Evolutionary conservation across 2,797 vertebrate species (phyloP).

Genomic region (Lepus townsendii): DNA sequence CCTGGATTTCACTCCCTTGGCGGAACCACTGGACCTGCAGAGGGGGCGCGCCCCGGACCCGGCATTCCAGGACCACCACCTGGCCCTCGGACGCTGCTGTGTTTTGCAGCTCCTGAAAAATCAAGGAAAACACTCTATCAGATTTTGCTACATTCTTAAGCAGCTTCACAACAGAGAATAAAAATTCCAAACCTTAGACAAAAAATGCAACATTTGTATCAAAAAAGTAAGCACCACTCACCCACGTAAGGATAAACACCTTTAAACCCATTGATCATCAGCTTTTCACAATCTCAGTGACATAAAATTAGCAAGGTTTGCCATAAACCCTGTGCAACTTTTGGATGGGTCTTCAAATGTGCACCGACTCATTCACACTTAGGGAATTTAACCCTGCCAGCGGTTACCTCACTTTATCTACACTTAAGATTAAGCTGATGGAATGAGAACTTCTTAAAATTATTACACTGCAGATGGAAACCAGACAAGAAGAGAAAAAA

Average conservation of each 20-base stretch:
- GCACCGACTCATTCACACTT: background rate
- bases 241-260: background rate
- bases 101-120: constrained; percentile 94
- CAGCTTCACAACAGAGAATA: constrained; percentile 12
- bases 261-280: background rate
- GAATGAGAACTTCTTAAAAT: background rate
- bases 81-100: constrained; percentile 94
- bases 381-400: background rate
- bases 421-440: background rate
- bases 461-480: background rate
- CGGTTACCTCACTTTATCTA: background rate
- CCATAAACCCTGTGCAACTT: background rate
- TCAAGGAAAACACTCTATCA: constrained; percentile 9
- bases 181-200: background rate
- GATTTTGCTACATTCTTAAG: background rate
- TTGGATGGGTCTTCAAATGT: background rate
- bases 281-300: background rate
- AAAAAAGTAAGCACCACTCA: background rate
- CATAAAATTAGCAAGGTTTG: background rate
- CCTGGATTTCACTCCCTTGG: constrained; percentile 95
- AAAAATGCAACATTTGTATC: background rate
- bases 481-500: background rate
- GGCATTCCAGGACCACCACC: constrained; percentile 97
- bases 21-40: constrained; percentile 95
- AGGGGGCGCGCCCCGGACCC: constrained; percentile 93